Percentiles rank a stretch among this genome's conserved stretches.
phyloP scores from a whole-genome alignment of 2,888 invertebrate species.

The Chrysotoxum bicinctum region DNA sequence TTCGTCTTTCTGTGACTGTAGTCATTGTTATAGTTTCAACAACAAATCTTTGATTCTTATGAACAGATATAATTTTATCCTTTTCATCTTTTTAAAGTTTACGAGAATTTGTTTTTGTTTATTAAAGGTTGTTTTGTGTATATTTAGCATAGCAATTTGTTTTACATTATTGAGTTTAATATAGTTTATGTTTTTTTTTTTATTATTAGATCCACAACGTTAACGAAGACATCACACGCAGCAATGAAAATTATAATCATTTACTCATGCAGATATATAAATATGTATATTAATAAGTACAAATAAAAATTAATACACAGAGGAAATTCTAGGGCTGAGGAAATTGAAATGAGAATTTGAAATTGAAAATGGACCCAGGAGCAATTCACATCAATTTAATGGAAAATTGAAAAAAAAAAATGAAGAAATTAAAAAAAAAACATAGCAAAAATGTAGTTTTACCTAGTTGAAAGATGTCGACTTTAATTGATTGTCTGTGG shows the following conservation, averaged over 20 bases:
- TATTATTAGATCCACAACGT: slow-evolving; percentile 60
- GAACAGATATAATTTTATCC: slow-evolving; percentile 75
- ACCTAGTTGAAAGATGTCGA: not conserved
- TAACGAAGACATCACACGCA: slow-evolving; percentile 74
- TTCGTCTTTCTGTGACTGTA: slow-evolving; percentile 85
- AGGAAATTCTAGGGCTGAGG: not conserved
- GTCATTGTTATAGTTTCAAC: slow-evolving; percentile 87
- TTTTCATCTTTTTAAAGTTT: slow-evolving; percentile 73
- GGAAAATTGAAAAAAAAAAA: not conserved
- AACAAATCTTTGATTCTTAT: slow-evolving; percentile 82
- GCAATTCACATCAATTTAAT: slow-evolving; percentile 7
- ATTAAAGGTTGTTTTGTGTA: slow-evolving; percentile 30
- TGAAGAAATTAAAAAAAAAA: not conserved
- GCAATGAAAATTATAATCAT: slow-evolving; percentile 75
- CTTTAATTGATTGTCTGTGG: not conserved
- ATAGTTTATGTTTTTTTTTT: slow-evolving; percentile 74
- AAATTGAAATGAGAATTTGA: not conserved
- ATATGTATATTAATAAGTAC: not conserved
- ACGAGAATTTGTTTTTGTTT: slow-evolving; percentile 49
- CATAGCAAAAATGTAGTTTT: not conserved
- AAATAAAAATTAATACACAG: slow-evolving; percentile 19
- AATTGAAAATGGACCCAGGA: not conserved
- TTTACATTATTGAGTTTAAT: slow-evolving; percentile 63
- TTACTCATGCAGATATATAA: slow-evolving; percentile 70
- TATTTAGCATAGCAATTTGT: slow-evolving; percentile 47